Base-by-base conservation (phyloP, 2,113 vertebrate genomes). In the Phrynosoma blainvillii region DNA sequence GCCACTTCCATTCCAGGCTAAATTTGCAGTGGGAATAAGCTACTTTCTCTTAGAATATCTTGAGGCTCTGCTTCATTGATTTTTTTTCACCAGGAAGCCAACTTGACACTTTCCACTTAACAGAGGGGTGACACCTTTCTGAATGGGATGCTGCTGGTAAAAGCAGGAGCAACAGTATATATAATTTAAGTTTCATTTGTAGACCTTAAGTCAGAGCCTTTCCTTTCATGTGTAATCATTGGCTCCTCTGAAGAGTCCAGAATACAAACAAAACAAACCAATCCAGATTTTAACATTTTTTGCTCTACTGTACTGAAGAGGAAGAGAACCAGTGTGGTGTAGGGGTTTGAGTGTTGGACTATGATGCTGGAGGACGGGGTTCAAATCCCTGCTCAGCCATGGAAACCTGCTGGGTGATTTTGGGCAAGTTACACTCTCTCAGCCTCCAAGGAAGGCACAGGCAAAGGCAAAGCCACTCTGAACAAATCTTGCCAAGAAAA, bases 41-140 rank as follows among this genome's bases (percentile, higher is more conserved):
- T 56, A 56, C 59, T 82, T 87, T 87, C 70, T 66, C 79, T 82
- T 66, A 59, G 62, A 87, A 87, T 87, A 82, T 82, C 70, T 82
- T 65, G 56, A 87, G 40, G 71, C 40, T 68, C 73, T 88, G 73
- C 56, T 82, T 88, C 40, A 82, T 52, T 88, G 59, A 36, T 82
- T 88, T 88, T 88, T 71, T 54, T 82, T 76, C 80, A 32, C 71
- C 25, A 88, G 62, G 79, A 88, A 88, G 79, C 40, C 75, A 32
- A 76, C 42, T 88, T 82, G 71, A 82, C 56, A 87, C 71, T 82
- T 82, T 66, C 71, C 27, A 82, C 36, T 75, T 87, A 65, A 76
- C 79, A 76, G 86, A 76, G 71, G 40, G 56, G 56, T 76, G 40
- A 76, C 71, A 82, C 56, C 66, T 27, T 30, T 65, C 36, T 59